Evolutionary conservation across 1,140 invertebrate genomes (phyloP).

Genomic region (Drosophila kikkawai): DNA sequence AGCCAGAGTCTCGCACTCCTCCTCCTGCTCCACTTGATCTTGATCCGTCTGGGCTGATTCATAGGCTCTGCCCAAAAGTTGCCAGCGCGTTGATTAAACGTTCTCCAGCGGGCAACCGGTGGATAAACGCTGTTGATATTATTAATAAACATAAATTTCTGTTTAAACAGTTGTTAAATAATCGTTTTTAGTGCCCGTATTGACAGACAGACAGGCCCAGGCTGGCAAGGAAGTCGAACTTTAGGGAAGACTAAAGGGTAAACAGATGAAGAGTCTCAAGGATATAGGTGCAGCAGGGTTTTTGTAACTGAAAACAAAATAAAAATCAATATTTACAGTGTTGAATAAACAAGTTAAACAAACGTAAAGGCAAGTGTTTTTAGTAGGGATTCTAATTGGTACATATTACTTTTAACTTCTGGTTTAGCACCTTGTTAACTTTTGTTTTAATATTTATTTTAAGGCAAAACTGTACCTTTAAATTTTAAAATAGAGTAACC

Average conservation of each 20-base stretch:
- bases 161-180: conserved; percentile 80
- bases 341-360: neutral
- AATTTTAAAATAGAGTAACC: too few relatives aligned
- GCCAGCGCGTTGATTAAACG: conserved; percentile 70
- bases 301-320: neutral
- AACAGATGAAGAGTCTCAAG: conserved; percentile 40
- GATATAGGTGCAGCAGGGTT: conserved; percentile 33
- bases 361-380: conserved; percentile 5
- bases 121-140: conserved; percentile 70
- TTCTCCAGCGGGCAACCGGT: conserved; percentile 18
- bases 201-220: conserved; percentile 69
- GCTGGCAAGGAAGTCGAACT: conserved; percentile 36
- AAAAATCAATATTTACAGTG: conserved; percentile 10
- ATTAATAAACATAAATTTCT: conserved; percentile 80
- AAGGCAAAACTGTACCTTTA: too few relatives aligned
- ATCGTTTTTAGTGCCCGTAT: conserved; percentile 67
- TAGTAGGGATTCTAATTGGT: conserved; percentile 1
- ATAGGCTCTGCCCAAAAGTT: conserved; percentile 62
- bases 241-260: conserved; percentile 1
- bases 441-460: neutral
- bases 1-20: conserved; percentile 26
- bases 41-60: conserved; percentile 69
- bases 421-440: neutral
- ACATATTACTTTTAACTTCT: neutral
- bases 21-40: conserved; percentile 62